These are phyloP conservation scores for Buathra laborator DNA, from an alignment of 2,888 invertebrate species.

Conservation along the genomic window DNA sequence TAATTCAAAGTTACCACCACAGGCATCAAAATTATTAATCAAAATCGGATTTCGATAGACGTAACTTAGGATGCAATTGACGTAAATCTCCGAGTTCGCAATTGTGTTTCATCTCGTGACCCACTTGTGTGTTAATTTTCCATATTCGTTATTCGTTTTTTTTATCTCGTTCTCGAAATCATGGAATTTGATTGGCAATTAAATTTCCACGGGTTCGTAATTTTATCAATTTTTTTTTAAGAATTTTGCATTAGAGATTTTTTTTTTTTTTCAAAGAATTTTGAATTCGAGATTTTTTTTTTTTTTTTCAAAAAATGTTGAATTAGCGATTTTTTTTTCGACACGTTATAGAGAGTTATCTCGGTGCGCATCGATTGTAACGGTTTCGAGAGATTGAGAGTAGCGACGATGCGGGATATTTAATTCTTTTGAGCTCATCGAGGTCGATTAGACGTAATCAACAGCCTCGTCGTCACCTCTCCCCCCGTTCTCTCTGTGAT, in stretches of 20 bases:
- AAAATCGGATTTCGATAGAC: constrained; percentile 57
- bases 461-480: constrained; percentile 16
- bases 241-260: no score
- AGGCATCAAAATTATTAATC: constrained; percentile 46
- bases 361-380: background rate
- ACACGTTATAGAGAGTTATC: constrained; percentile 13
- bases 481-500: background rate
- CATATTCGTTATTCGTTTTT: background rate
- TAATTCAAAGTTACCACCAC: constrained; percentile 62
- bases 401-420: constrained; percentile 11
- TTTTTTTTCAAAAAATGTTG: background rate
- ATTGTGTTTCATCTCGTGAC: constrained; percentile 40
- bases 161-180: background rate
- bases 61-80: constrained; percentile 14
- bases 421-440: constrained; percentile 52
- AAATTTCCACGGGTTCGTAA: no score
- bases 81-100: background rate
- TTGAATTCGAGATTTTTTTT: background rate
- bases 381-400: background rate
- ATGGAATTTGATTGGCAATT: no score
- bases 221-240: background rate
- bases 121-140: constrained; percentile 11
- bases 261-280: background rate
- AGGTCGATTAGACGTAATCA: constrained; percentile 64
- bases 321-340: background rate